Evolutionary conservation across 2,888 invertebrate species (phyloP), one percentile per base, ranked within the genome.

Genomic region (Nemotelus pantherinus): DNA sequence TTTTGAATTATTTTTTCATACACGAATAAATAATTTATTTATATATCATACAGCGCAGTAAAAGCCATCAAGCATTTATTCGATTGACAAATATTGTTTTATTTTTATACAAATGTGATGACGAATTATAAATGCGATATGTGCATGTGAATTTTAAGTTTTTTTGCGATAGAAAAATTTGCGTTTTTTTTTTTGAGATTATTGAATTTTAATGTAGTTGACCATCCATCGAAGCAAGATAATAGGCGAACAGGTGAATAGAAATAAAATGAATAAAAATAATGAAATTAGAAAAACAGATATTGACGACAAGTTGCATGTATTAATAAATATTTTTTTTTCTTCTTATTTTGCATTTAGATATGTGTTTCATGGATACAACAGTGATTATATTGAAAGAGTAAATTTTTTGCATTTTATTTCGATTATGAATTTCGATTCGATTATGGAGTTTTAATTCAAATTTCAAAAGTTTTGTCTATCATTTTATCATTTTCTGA

Each of bases 211-310:
- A 43, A 55, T 60, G 72, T 77, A 75, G 81, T 82, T 82, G 83
- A 85, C 84, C 85, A 85, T 85, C 85, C 85, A 85, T 85, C 85
- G 85, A 85, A 85, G 85, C 85, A 83, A 83, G 82, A 83, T 80
- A 78, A 84, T 84, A 85, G 84, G 85, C 85, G 85, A 85, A 85
- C 85, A 86, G 86, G 84, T 85, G 77, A 79, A 80, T 78, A 80
- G 86, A 85, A 84, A 85, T 83, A 83, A 86, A 84, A 82, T 81
- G 84, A 82, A 83, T 82, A 79, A 83, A 81, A 81, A 82, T 82
- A 82, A 80, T 65, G 65, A 77, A 74, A 74, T 74, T 58, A 67
- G 65, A 63, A 71, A 74, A 79, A 80, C 81, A 83, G 45, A 72
- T 60, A 72, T 74, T 74, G 74, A 63, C 63, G 41, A 72, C 45